Evolutionary conservation across 2,113 vertebrate species (phyloP).

Genomic region (Thermophis baileyi): DNA sequence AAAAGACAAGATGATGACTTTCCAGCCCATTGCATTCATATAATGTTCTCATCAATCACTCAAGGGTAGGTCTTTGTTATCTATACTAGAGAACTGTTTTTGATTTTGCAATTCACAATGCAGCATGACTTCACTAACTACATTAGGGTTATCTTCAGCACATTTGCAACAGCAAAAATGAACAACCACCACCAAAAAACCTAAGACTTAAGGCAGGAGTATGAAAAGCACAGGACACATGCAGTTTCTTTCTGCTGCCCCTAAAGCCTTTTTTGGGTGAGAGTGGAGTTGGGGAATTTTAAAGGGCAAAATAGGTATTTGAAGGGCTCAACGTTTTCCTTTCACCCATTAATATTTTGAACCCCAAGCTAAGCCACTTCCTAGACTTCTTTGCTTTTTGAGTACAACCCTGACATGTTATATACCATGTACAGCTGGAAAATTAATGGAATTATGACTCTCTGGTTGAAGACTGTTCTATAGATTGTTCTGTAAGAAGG

Average conservation of each 20-base stretch:
- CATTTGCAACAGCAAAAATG: background rate
- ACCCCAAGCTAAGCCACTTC: background rate
- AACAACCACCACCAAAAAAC: background rate
- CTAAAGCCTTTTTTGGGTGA: background rate
- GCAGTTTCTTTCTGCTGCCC: background rate
- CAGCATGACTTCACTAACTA: conserved; percentile 46
- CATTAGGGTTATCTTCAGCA: conserved; percentile 45
- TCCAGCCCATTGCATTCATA: conserved; percentile 90
- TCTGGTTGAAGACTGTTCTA: conserved; percentile 20
- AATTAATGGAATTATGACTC: background rate
- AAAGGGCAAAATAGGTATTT: background rate
- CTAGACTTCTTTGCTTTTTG: background rate
- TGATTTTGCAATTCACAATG: conserved; percentile 59
- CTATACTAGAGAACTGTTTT: conserved; percentile 58
- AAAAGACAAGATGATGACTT: conserved; percentile 86
- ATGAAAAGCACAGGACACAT: background rate
- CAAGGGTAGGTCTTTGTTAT: conserved; percentile 79
- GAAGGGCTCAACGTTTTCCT: background rate
- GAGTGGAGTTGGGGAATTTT: background rate
- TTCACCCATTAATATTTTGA: background rate
- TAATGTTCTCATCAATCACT: conserved; percentile 86
- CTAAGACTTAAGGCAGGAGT: conserved; percentile 23
- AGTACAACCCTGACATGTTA: background rate
- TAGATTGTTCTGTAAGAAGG: conserved; percentile 27
- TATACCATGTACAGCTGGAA: background rate